Evolutionary conservation across 1,140 invertebrate species (phyloP).

Genomic region (Trichonephila clavata): DNA sequence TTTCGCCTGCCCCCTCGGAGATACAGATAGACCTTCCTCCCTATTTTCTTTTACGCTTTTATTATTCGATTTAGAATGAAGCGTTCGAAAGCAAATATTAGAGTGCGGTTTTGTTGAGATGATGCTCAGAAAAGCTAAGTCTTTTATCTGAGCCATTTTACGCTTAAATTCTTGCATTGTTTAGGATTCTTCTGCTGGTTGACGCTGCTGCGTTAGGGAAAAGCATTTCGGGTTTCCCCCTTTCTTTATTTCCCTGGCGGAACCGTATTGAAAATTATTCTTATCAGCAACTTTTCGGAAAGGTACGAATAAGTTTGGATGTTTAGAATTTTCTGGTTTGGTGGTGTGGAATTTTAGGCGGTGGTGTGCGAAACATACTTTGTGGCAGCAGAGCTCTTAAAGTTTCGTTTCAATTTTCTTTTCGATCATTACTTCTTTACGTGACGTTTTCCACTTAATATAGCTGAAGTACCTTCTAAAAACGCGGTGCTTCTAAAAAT

Average conservation of each 20-base stretch:
- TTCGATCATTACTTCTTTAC: too few species aligned
- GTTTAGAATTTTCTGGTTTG: background rate
- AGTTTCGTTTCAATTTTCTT: too few species aligned
- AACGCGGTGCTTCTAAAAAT: too few species aligned
- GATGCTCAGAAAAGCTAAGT: constrained; percentile 2
- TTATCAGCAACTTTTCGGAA: constrained; percentile 24
- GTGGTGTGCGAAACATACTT: too few species aligned
- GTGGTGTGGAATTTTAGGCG: background rate
- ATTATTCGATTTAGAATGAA: constrained; percentile 61
- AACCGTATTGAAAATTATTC: background rate
- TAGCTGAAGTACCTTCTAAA: too few species aligned
- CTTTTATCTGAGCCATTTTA: constrained; percentile 30
- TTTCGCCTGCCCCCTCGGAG: background rate
- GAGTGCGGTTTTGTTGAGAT: constrained; percentile 47
- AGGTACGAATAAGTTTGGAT: background rate
- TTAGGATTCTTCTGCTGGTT: background rate
- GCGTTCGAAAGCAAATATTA: constrained; percentile 62
- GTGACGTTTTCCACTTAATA: too few species aligned
- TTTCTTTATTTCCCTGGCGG: background rate
- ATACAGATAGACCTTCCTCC: constrained; percentile 3
- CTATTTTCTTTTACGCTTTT: constrained; percentile 29
- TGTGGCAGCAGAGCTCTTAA: too few species aligned
- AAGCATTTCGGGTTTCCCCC: background rate
- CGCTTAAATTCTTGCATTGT: constrained; percentile 10
- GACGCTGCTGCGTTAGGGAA: background rate